Conservation (phyloP, 2,113 vertebrate species). For the Thamnophis sirtalis region DNA sequence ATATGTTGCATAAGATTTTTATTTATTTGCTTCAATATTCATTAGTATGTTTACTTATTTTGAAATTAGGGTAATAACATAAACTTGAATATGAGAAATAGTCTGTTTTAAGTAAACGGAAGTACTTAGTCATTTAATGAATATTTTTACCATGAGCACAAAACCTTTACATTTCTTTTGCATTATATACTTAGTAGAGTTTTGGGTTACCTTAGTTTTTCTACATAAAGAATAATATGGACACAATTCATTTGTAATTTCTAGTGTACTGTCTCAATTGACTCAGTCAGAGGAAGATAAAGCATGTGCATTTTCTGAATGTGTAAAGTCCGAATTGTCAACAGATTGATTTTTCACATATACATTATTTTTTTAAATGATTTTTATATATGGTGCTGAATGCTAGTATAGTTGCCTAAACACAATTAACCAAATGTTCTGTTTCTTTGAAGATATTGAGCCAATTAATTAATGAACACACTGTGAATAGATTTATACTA, state of each 20-base stretch:
- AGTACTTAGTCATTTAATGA: background rate
- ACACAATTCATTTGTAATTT: background rate
- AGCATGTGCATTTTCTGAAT: background rate
- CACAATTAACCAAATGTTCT: background rate
- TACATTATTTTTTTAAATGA: background rate
- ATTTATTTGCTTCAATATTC: background rate
- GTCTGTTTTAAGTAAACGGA: background rate
- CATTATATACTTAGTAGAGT: background rate
- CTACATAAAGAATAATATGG: background rate
- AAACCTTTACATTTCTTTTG: background rate
- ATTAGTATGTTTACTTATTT: background rate
- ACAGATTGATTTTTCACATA: background rate
- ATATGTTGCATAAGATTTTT: background rate
- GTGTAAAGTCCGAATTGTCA: background rate
- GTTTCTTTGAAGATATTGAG: slow-evolving; percentile 10
- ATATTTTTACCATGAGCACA: background rate
- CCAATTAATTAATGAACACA: background rate
- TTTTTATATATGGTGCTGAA: background rate
- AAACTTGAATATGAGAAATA: background rate
- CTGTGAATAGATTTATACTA: slow-evolving; percentile 13
- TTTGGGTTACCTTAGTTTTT: background rate
- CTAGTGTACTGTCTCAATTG: background rate
- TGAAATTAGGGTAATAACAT: background rate
- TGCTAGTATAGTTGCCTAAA: background rate
- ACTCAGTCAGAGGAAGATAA: background rate